Conservation (phyloP, 2,113 vertebrate species). For the Nycticebus coucang region DNA sequence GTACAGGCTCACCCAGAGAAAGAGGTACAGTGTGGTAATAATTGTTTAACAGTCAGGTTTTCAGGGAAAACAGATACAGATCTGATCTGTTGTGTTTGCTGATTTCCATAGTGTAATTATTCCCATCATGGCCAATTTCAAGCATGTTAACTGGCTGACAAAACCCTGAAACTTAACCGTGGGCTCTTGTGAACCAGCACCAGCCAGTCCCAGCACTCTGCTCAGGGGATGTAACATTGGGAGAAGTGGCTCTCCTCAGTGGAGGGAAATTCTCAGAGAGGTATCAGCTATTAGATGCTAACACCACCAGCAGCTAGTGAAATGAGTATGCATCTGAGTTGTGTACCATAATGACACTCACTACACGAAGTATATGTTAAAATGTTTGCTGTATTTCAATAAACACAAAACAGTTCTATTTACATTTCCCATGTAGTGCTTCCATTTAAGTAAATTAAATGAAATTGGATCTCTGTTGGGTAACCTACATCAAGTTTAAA, state of each 20-base stretch:
- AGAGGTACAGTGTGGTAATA: neutral
- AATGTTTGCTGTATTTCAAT: slow-evolving; percentile 34
- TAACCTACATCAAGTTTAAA: slow-evolving; percentile 43
- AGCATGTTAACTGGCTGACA: neutral
- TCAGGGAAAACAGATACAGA: neutral
- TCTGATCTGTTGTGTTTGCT: slow-evolving; percentile 37
- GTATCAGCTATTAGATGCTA: neutral
- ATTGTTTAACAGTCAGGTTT: slow-evolving; percentile 6
- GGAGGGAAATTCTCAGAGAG: neutral
- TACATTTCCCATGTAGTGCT: slow-evolving; percentile 38
- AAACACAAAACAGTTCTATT: slow-evolving; percentile 26
- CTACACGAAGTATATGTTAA: neutral
- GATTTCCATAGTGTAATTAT: slow-evolving; percentile 35
- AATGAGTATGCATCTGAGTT: neutral
- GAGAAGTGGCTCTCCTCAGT: neutral
- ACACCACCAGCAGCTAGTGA: neutral
- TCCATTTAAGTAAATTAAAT: slow-evolving; percentile 39
- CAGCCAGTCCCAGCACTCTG: neutral
- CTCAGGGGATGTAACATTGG: neutral
- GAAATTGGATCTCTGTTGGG: slow-evolving; percentile 17
- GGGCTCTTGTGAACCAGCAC: neutral
- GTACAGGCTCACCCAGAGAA: neutral
- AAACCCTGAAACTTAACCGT: slow-evolving; percentile 27
- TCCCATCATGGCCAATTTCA: slow-evolving; percentile 17
- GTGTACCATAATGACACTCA: neutral